phyloP scores from a whole-genome alignment of 2,888 invertebrate genomes.

The Noctua pronuba region DNA sequence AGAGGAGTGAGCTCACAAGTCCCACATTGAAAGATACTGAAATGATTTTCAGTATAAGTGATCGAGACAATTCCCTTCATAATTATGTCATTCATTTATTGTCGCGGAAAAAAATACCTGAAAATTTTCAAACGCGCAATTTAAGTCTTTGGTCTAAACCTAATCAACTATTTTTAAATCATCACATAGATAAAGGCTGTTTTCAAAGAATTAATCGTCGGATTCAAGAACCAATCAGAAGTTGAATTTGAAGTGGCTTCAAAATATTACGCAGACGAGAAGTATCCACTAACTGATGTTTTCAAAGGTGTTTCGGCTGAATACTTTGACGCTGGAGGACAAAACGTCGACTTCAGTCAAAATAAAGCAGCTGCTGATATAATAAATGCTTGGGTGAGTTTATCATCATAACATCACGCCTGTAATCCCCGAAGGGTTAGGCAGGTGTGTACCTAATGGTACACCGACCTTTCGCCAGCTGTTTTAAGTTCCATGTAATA shows the following conservation, averaged over 20 bases:
- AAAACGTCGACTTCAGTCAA: slow-evolving; percentile 70
- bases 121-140: background rate
- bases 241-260: slow-evolving; percentile 64
- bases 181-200: slow-evolving; percentile 64
- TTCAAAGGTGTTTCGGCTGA: slow-evolving; percentile 53
- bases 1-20: background rate
- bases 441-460: background rate
- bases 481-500: background rate
- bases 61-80: background rate
- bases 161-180: background rate
- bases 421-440: background rate
- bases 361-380: slow-evolving; percentile 61
- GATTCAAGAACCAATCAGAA: slow-evolving; percentile 56
- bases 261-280: slow-evolving; percentile 61
- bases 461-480: background rate
- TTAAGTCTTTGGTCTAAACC: background rate
- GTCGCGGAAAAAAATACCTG: background rate
- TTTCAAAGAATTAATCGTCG: slow-evolving; percentile 54
- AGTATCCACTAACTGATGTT: slow-evolving; percentile 51
- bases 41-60: background rate
- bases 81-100: background rate
- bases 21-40: background rate
- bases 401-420: background rate
- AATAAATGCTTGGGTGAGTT: slow-evolving; percentile 75
- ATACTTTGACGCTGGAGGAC: slow-evolving; percentile 65